Conservation (phyloP, 1,140 invertebrate species). For the Zaprionus nigranus region DNA sequence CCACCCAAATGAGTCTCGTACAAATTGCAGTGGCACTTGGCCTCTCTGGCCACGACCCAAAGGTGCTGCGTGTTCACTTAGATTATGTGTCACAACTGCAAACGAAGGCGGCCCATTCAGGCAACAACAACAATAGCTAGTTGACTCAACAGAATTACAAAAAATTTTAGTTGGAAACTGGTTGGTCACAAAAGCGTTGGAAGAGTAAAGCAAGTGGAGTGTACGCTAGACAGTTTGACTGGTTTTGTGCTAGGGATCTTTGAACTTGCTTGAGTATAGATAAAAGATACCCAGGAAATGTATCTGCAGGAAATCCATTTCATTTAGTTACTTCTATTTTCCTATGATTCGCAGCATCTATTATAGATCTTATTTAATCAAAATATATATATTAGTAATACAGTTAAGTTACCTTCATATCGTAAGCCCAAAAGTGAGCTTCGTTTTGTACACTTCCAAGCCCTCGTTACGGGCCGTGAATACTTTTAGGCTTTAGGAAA, state of each 20-base stretch:
- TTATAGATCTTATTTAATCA: too few relatives aligned
- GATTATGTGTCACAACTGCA: conserved; percentile 14
- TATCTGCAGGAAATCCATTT: too few relatives aligned
- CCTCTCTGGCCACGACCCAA: conserved; percentile 54
- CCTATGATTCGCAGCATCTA: too few relatives aligned
- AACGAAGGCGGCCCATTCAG: conserved; percentile 6
- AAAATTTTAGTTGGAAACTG: background rate
- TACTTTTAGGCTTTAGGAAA: conserved; percentile 42
- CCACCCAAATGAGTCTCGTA: conserved; percentile 34
- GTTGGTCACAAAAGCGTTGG: background rate
- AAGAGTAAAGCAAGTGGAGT: background rate
- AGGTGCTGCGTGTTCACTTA: conserved; percentile 29
- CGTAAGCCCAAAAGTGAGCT: conserved; percentile 49
- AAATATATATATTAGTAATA: background rate
- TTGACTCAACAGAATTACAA: conserved; percentile 4
- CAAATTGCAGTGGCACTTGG: conserved; percentile 74
- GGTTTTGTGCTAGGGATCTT: too few relatives aligned
- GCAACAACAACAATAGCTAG: background rate
- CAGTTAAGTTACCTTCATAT: background rate
- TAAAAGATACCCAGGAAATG: too few relatives aligned
- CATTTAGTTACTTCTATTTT: too few relatives aligned
- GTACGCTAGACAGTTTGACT: background rate
- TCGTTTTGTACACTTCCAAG: background rate
- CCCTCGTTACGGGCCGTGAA: background rate
- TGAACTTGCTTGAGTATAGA: too few relatives aligned